Base-by-base conservation (phyloP, 2,113 vertebrate genomes). In the Murina feae region DNA sequence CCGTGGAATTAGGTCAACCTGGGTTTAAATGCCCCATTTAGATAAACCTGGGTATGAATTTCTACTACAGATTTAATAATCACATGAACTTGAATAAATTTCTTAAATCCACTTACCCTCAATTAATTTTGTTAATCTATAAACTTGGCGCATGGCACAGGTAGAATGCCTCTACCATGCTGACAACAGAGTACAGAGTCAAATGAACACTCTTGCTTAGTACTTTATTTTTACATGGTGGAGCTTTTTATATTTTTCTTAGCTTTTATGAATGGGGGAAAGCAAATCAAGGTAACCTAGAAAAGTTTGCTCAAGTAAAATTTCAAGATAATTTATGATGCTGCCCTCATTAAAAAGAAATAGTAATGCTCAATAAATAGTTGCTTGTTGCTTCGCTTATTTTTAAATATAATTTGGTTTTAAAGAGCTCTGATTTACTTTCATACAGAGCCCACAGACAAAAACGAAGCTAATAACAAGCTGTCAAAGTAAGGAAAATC, bases 401-500 rank as follows among this genome's bases (percentile, higher is more conserved):
- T 82, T 90, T 86, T 51, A 93, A 86, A 86, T 53, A 81, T 66
- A 89, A 79, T 80, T 79, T 74, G 39, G 6, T 12, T 83, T 78
- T 86, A 86, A 91, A 76, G n/a, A 65, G 53, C 23, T 47, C 44
- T 80, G 71, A 23, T 78, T 84, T 91, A 91, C 79, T 49, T 89
- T 89, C 37, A 81, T 23, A 42, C 5, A 80, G 88, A 76, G 75
- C 23, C 39, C 51, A 42, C 0, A 93, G 25, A 16, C 55, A 84
- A 94, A 94, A 88, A 74, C 20, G 82, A 85, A 85, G 42, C 86
- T 93, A 89, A 93, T 9, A 89, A 6, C 44, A 69, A 83, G 39
- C 42, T 74, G 39, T 82, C 75, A 86, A 44, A 89, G 42, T n/a
- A 84, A 87, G 44, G 58, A 88, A 90, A 86, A 82, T 65, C 82